These are phyloP conservation scores for Siniperca obscura DNA, from an alignment of 2,797 vertebrate genomes.

Conservation along the genomic window DNA sequence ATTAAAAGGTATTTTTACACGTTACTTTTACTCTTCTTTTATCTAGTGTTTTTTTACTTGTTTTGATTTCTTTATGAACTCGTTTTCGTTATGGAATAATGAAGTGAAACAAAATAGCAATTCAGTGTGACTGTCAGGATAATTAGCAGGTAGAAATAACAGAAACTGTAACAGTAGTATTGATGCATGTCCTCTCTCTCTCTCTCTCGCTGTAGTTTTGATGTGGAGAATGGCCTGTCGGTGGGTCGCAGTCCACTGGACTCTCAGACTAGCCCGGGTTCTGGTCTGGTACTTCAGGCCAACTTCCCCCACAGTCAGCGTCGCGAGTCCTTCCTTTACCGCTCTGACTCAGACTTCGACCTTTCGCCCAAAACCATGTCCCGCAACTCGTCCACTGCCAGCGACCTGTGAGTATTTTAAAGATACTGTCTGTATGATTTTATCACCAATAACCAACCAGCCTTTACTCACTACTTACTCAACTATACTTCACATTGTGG, in stretches of 20 bases:
- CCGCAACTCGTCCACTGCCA: slow-evolving; percentile 92
- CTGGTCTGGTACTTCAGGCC: slow-evolving; percentile 89
- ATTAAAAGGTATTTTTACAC: not conserved
- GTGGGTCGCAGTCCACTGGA: slow-evolving; percentile 87
- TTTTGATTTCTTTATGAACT: not conserved
- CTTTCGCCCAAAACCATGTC: slow-evolving; percentile 94
- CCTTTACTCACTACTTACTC: not conserved
- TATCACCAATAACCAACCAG: not conserved
- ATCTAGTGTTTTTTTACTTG: not conserved
- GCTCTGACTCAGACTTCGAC: slow-evolving; percentile 95
- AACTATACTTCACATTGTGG: not conserved
- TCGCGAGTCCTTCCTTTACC: slow-evolving; percentile 96
- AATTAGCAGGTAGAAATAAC: not conserved
- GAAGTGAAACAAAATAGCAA: not conserved
- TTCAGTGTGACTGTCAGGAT: not conserved
- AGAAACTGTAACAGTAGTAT: not conserved
- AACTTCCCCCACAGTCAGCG: slow-evolving; percentile 91
- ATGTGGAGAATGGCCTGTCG: slow-evolving; percentile 93
- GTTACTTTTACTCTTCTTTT: not conserved
- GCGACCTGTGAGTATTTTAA: slow-evolving; percentile 91
- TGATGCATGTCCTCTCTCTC: slow-evolving; percentile 6
- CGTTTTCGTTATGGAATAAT: not conserved
- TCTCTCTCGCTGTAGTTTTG: slow-evolving; percentile 85
- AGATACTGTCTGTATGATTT: not conserved
- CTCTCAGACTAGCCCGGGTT: slow-evolving; percentile 87